These are phyloP conservation scores for Opisthocomus hoazin DNA, from an alignment of 2,113 vertebrate species.

Conservation along the genomic window DNA sequence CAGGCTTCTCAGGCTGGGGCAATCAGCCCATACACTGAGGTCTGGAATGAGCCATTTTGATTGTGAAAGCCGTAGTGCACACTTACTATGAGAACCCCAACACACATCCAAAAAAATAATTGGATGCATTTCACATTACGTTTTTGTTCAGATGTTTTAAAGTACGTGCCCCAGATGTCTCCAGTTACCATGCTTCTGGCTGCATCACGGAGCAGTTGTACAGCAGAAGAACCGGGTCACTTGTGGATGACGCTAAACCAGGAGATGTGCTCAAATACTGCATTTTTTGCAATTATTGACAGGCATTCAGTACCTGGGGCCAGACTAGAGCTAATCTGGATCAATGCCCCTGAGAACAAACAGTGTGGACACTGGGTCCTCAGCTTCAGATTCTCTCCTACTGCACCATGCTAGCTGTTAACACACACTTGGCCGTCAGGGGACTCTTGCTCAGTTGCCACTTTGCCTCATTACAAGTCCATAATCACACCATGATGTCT, in stretches of 20 bases:
- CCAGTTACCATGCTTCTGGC: background rate
- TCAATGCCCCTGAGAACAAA: background rate
- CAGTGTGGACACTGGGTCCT: background rate
- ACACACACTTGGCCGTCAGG: background rate
- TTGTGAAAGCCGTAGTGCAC: background rate
- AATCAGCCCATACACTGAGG: rapidly evolving
- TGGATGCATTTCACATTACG: background rate
- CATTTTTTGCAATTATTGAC: background rate
- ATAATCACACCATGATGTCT: background rate
- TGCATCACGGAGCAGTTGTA: background rate
- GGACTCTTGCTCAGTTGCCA: background rate
- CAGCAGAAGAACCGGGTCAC: background rate
- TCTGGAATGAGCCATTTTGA: background rate
- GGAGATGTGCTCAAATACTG: background rate
- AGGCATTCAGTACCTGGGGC: background rate
- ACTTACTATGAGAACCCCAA: background rate
- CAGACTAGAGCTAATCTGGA: background rate
- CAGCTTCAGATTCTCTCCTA: background rate
- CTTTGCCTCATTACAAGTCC: background rate
- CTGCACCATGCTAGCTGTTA: background rate
- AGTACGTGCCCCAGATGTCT: background rate
- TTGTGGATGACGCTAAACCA: background rate
- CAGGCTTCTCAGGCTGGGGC: background rate
- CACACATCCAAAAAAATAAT: background rate
- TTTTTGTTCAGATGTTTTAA: background rate